Percentiles rank a stretch among this genome's conserved stretches.
Conservation (phyloP, 2,113 vertebrate genomes). For the Hypanus sabinus region DNA sequence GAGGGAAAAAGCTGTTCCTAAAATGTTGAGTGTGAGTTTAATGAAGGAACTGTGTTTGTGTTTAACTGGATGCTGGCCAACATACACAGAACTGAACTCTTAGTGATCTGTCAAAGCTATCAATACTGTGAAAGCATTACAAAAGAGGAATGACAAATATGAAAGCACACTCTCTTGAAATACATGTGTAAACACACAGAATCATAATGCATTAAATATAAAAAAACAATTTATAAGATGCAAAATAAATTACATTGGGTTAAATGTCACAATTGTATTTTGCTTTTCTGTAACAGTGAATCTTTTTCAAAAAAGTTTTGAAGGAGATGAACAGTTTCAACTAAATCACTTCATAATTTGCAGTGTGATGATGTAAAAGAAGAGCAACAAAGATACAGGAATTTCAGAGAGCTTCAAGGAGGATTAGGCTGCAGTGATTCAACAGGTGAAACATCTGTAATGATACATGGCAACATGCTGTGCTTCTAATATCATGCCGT, state of each 20-base stretch:
- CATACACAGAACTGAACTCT: neutral
- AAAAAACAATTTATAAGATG: constrained; percentile 2
- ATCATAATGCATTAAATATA: neutral
- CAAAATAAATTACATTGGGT: neutral
- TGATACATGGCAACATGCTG: constrained; percentile 17
- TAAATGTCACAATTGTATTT: neutral
- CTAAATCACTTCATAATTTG: neutral
- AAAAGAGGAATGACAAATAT: neutral
- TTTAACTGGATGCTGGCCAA: neutral
- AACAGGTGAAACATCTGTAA: constrained; percentile 28
- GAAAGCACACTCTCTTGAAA: neutral
- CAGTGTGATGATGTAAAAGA: neutral
- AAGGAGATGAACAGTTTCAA: neutral
- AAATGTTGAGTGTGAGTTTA: too few species aligned
- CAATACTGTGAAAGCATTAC: neutral
- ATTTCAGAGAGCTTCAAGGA: neutral
- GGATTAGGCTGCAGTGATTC: neutral
- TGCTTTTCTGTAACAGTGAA: neutral
- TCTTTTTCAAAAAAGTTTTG: neutral
- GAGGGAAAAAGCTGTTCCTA: too few species aligned
- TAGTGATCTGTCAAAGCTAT: neutral
- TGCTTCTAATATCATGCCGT: constrained; percentile 4
- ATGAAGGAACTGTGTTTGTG: constrained; percentile 3
- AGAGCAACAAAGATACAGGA: neutral
- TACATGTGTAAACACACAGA: neutral